Evolutionary conservation across 2,888 invertebrate species (phyloP), one percentile per base, ranked within the genome.

Genomic region (Autographa gamma): DNA sequence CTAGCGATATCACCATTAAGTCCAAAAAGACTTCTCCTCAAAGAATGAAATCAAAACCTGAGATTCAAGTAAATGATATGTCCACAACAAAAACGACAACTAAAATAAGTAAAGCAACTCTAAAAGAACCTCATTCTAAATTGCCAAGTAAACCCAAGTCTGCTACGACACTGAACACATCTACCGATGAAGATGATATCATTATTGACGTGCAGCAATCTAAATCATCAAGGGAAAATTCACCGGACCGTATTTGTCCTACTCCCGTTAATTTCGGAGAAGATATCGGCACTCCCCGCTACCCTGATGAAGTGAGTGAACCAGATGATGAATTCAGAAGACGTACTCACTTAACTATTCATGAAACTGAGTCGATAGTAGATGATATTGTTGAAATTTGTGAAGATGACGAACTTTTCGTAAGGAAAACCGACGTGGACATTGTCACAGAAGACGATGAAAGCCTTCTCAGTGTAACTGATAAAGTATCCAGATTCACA

Each of bases 181-280:
- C 96, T 34, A 92, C 91, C 77, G 96, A 96, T 77, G 96, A 96
- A 72, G 93, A 96, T 83, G 97, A 97, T 81, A 91, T 97, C n/a
- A 96, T 97, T 41, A 96, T 97, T 70, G 97, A 97, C 87, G 96
- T 97, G 61, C 97, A 97, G 87, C 96, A 97, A 87, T 97, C 97
- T 0, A 97, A 97, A 90, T 97, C 97, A 63, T 97, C 97, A 0
- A 93, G 97, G 19, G 98, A 98, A 89, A 97, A 97, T 63, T 97
- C 97, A 6, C 97, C 97, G 0, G 97, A 97, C 86, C 96, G 97
- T 73, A 96, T 97, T 68, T 97, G 97, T 82, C 97, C 97, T 0
- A 96, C 96, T 13, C 97, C 97, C 0, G 96, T 97, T 6, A 96
- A 96, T 54, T 95, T 96, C 9, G 93, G 94, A 63, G 96, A 96